Conservation (phyloP, 2,797 vertebrate species). For the Premnoplex brunnescens region DNA sequence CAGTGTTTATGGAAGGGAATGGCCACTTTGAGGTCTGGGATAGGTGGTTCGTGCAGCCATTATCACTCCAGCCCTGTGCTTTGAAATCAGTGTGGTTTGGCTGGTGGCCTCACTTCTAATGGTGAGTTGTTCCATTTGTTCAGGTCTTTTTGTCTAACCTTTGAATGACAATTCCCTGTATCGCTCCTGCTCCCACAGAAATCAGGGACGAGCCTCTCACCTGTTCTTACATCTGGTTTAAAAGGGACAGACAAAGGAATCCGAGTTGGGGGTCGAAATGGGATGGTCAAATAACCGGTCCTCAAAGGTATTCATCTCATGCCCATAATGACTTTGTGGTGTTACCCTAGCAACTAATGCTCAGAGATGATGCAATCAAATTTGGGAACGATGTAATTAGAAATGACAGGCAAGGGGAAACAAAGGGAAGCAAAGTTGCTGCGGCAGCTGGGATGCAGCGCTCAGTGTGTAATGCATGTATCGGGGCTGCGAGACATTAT, state of each 20-base stretch:
- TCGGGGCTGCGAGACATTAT: neutral
- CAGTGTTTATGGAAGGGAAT: neutral
- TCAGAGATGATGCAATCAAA: slow-evolving; percentile 28
- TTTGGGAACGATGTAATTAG: slow-evolving; percentile 40
- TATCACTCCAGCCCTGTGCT: neutral
- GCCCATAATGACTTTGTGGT: neutral
- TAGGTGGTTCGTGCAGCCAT: neutral
- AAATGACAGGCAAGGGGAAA: slow-evolving; percentile 50
- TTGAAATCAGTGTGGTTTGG: neutral
- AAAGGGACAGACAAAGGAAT: neutral
- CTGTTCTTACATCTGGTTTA: neutral
- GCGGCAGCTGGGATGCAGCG: slow-evolving; percentile 36
- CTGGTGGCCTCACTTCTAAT: neutral
- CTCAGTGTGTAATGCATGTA: neutral
- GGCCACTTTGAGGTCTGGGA: rapidly evolving
- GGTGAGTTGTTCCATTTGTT: neutral
- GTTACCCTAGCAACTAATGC: slow-evolving; percentile 60
- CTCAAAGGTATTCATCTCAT: neutral
- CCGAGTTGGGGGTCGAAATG: neutral
- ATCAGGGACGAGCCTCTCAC: neutral
- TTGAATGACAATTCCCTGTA: neutral
- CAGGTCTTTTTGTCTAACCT: neutral
- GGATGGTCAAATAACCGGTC: neutral
- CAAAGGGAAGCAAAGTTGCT: slow-evolving; percentile 53
- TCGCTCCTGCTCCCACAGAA: rapidly evolving